These are phyloP conservation scores for Pituophis catenifer DNA, from an alignment of 2,113 vertebrate species.

Conservation along the genomic window DNA sequence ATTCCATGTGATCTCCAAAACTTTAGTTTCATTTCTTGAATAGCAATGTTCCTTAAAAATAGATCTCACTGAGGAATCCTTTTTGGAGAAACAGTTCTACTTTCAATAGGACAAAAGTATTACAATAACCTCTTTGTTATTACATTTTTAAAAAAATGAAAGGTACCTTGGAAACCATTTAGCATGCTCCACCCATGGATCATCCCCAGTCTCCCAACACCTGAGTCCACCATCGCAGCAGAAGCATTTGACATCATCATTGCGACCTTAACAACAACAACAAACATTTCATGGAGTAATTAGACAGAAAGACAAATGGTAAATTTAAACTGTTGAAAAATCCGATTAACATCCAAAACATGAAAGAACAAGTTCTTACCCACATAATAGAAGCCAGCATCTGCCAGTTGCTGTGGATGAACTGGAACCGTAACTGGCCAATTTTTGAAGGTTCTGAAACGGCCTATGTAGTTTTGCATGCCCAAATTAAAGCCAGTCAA, in stretches of 20 bases:
- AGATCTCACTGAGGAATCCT: not conserved
- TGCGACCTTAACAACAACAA: constrained; percentile 75
- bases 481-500: constrained; percentile 88
- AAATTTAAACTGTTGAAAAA: not conserved
- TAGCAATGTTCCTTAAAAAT: not conserved
- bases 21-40: not conserved
- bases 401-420: constrained; percentile 87
- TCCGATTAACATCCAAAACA: not conserved
- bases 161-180: constrained; percentile 97
- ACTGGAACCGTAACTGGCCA: constrained; percentile 92
- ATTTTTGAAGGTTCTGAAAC: constrained; percentile 86
- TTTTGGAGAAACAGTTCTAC: not conserved
- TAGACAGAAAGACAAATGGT: not conserved
- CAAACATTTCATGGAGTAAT: not conserved
- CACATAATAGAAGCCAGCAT: constrained; percentile 96
- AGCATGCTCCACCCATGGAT: constrained; percentile 96
- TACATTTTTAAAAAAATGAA: not conserved
- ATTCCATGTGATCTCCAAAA: not conserved
- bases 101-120: not conserved
- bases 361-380: constrained; percentile 68
- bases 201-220: constrained; percentile 97
- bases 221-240: constrained; percentile 95
- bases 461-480: constrained; percentile 88
- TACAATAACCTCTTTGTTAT: not conserved
- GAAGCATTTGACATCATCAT: constrained; percentile 96